These are phyloP conservation scores for Mycteria americana DNA, from an alignment of 2,797 vertebrate genomes.

Conservation along the genomic window DNA sequence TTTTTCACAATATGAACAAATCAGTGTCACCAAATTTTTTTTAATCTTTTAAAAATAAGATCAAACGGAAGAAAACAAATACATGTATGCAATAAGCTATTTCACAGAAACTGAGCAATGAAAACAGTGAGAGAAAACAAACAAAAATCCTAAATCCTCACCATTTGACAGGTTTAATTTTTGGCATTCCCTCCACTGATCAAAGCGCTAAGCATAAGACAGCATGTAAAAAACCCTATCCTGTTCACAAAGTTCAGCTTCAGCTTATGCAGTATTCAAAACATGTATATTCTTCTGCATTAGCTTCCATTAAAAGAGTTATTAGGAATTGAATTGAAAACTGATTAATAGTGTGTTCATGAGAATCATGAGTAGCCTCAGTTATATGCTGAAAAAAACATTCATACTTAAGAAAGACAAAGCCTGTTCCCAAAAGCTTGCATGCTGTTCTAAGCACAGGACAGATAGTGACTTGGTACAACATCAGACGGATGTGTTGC, in stretches of 20 bases:
- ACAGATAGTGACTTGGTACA: neutral
- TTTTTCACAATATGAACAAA: neutral
- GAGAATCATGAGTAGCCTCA: neutral
- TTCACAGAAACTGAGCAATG: neutral
- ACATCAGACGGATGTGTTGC: neutral
- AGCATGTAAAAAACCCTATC: neutral
- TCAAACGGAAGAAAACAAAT: neutral
- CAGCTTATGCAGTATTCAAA: neutral
- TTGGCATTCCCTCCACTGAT: neutral
- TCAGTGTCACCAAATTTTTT: neutral
- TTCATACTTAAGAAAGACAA: neutral
- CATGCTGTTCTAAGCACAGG: rapidly evolving
- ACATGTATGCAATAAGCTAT: neutral
- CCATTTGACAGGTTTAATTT: neutral
- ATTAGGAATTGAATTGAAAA: neutral
- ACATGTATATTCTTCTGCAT: neutral
- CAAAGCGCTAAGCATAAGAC: neutral
- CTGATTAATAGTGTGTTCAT: neutral
- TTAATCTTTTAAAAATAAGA: neutral
- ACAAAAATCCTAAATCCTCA: neutral
- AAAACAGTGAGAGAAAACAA: neutral
- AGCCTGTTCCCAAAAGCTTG: neutral
- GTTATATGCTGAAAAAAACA: neutral
- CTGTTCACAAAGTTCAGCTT: neutral
- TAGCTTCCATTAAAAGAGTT: neutral